Conservation (phyloP, 2,113 vertebrate species). For the Odocoileus virginianus region DNA sequence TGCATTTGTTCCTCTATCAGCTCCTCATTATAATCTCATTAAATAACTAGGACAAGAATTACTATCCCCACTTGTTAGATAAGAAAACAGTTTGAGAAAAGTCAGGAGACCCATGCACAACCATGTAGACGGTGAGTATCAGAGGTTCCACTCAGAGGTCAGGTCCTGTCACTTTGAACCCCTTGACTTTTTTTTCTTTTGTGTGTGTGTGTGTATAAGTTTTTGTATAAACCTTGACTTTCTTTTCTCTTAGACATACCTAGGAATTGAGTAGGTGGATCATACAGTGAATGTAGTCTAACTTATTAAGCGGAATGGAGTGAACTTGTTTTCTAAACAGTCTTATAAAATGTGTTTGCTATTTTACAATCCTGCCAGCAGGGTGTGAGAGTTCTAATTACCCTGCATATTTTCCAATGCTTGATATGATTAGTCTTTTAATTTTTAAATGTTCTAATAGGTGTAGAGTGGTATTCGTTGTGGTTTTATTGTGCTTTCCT, state of each 20-base stretch:
- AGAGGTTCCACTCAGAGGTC: accelerated
- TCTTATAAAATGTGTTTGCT: not conserved
- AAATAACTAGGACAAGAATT: not conserved
- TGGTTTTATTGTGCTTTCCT: not conserved
- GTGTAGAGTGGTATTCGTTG: not conserved
- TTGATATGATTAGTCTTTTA: not conserved
- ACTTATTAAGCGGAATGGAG: not conserved
- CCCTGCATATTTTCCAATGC: not conserved
- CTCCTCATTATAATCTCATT: not conserved
- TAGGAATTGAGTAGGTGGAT: not conserved
- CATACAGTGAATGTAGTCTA: not conserved
- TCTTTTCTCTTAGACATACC: not conserved
- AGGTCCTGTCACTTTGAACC: not conserved
- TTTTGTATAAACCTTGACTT: not conserved
- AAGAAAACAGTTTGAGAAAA: not conserved
- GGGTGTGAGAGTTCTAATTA: not conserved
- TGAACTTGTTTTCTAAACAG: not conserved
- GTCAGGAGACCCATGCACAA: accelerated
- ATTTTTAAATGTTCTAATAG: not conserved
- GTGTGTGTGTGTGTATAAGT: not conserved
- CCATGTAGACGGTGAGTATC: accelerated
- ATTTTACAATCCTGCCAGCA: not conserved
- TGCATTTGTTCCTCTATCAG: not conserved
- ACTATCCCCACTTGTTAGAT: not conserved
- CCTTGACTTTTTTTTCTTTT: not conserved